These are phyloP conservation scores for Callosobruchus maculatus DNA, from an alignment of 2,888 invertebrate genomes.

Conservation along the genomic window DNA sequence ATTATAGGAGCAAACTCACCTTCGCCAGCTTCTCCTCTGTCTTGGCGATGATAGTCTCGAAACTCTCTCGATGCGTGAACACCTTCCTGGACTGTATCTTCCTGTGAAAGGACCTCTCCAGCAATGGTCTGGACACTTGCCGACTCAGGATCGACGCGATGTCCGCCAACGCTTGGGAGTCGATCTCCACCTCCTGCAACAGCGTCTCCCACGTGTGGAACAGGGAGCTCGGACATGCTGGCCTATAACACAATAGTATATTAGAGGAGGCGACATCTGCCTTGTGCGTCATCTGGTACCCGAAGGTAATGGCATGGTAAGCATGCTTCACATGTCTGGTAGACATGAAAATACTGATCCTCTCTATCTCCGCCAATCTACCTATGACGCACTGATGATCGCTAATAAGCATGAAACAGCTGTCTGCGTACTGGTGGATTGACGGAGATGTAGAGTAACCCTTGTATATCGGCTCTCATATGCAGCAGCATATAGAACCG, in stretches of 20 bases:
- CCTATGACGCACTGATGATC: too few species aligned
- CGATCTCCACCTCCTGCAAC: conserved; percentile 86
- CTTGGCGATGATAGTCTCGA: conserved; percentile 82
- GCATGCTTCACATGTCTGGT: too few species aligned
- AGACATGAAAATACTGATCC: too few species aligned
- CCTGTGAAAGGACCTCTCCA: conserved; percentile 84
- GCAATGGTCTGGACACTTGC: conserved; percentile 74
- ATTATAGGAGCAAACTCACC: conserved; percentile 47
- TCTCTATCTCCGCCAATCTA: too few species aligned
- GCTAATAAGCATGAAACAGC: too few species aligned
- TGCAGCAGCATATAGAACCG: too few species aligned
- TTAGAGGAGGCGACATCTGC: background rate
- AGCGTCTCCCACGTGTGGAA: conserved; percentile 90
- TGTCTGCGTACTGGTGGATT: too few species aligned
- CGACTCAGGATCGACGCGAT: conserved; percentile 76
- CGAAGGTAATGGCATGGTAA: too few species aligned
- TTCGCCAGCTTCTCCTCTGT: conserved; percentile 75
- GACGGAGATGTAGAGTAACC: too few species aligned
- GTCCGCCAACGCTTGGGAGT: conserved; percentile 81
- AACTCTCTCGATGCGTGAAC: conserved; percentile 85
- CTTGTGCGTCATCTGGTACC: too few species aligned
- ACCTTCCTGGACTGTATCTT: conserved; percentile 89
- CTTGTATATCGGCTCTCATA: too few species aligned
- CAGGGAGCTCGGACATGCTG: conserved; percentile 74
- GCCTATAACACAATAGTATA: conserved; percentile 51